These are phyloP conservation scores for Xiphophorus maculatus DNA, from an alignment of 2,113 vertebrate species.

Conservation along the genomic window DNA sequence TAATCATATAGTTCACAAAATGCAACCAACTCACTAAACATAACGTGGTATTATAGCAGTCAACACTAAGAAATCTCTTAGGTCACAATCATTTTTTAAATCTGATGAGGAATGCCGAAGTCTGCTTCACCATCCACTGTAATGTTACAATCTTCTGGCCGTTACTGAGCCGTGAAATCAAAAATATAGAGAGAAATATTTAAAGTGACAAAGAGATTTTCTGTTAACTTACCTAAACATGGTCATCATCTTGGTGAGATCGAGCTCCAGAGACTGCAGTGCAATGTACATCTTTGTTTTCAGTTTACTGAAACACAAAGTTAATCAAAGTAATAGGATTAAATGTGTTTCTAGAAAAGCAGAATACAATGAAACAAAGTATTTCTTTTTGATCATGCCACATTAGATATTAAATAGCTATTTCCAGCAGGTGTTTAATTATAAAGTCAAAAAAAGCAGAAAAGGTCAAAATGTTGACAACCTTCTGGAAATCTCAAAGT, in stretches of 20 bases:
- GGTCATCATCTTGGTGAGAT: constrained; percentile 97
- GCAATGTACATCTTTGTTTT: constrained; percentile 99
- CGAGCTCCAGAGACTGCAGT: constrained; percentile 94
- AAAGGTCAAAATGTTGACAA: too few species aligned
- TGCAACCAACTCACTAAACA: neutral
- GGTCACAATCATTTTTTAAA: neutral
- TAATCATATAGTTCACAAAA: neutral
- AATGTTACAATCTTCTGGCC: neutral
- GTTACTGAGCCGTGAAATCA: neutral
- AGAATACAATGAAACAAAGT: neutral
- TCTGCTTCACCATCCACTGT: neutral
- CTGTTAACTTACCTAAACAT: constrained; percentile 89
- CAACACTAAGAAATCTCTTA: neutral
- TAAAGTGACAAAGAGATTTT: neutral
- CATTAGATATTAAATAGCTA: too few species aligned
- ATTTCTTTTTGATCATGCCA: too few species aligned
- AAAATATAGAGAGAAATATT: neutral
- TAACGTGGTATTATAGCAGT: neutral
- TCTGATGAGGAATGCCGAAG: neutral
- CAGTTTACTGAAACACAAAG: constrained; percentile 85
- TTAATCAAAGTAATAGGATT: neutral
- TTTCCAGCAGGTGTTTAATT: neutral
- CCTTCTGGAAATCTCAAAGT: too few species aligned
- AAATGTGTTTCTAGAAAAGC: neutral
- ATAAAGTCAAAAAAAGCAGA: too few species aligned